Evolutionary conservation across 2,888 invertebrate genomes (phyloP).

Genomic region (Neoitamus cyanurus): DNA sequence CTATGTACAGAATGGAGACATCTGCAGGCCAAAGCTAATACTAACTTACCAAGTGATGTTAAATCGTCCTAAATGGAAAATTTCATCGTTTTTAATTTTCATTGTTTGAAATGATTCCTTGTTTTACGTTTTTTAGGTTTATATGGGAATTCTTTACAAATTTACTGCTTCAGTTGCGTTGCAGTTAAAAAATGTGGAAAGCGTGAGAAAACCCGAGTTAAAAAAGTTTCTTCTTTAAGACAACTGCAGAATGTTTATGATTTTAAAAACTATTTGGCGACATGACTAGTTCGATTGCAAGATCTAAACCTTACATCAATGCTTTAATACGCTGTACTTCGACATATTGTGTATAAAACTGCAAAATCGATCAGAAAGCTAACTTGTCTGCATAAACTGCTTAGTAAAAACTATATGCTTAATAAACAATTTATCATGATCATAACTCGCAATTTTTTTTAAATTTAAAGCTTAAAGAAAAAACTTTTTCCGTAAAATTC

Average conservation of each 20-base stretch:
- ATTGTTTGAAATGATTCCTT: constrained; percentile 65
- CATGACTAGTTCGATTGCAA: too few relatives aligned
- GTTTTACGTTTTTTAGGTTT: constrained; percentile 66
- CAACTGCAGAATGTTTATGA: too few relatives aligned
- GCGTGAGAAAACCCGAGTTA: not conserved
- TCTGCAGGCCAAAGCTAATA: constrained; percentile 93
- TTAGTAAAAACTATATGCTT: not conserved
- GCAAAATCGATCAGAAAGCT: not conserved
- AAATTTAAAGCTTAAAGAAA: constrained; percentile 16
- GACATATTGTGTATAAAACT: not conserved
- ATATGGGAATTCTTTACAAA: not conserved
- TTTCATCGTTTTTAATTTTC: constrained; percentile 37
- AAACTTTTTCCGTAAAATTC: constrained; percentile 16
- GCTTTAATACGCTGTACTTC: not conserved
- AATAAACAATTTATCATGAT: not conserved
- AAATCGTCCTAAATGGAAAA: constrained; percentile 78
- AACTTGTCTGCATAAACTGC: not conserved
- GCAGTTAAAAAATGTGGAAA: not conserved
- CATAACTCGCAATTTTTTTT: not conserved
- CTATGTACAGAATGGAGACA: constrained; percentile 86
- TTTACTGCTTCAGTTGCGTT: not conserved
- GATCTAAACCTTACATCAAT: too few relatives aligned
- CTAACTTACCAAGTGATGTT: constrained; percentile 88
- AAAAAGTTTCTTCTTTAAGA: constrained; percentile 21
- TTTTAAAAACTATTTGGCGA: not conserved